Evolutionary conservation across 1,140 invertebrate species (phyloP), one percentile per base, ranked within the genome.

Genomic region (Epicauta chinensis): DNA sequence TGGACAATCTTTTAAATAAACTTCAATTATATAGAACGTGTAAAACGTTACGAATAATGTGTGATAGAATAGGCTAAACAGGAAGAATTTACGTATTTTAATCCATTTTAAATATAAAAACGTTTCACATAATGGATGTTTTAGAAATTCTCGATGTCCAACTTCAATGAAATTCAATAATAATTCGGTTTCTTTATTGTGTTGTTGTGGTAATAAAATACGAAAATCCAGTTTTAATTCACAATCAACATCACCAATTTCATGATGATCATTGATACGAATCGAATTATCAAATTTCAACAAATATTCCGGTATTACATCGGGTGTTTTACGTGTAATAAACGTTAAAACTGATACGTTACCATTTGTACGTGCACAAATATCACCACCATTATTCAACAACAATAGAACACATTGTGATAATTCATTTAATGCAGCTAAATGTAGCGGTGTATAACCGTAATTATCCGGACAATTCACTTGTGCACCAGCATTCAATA

Each of bases 41-140:
- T 84, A 88, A n/a, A 87, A 69, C 0, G 78, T 69, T 1, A 87
- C 86, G 61, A 89, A 89, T 4, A 87, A 63, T 0, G 83, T 78
- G 60, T 91, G 87, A 65, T 87, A 91, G 16, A 86, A 73, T 12
- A 91, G 71, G 59, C 86, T 89, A 47, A 89, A 75, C 0, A 90
- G 73, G 60, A 91, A 91, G 66, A 90, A 91, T 67, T 89, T 89
- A 32, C 89, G 75, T 41, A 91, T 89, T 59, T 81, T 76, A 14
- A 83, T 70, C 89, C 89, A 92, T 73, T 91, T 90, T 2, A 90
- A 69, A 53, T 86, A 83, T 0, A 91, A 68, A 61, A 91, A 90
- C 7, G 86, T 89, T 64, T 89, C 86, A 51, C 83, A 87, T 0
- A 91, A 73, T 1, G 87, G 87, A 72, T 90, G 88, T 66, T 87